These are phyloP conservation scores for Cassiopea xamachana DNA, from an alignment of 30 jellyfish, hydroid and myxozoan genomes.

Conservation along the genomic window DNA sequence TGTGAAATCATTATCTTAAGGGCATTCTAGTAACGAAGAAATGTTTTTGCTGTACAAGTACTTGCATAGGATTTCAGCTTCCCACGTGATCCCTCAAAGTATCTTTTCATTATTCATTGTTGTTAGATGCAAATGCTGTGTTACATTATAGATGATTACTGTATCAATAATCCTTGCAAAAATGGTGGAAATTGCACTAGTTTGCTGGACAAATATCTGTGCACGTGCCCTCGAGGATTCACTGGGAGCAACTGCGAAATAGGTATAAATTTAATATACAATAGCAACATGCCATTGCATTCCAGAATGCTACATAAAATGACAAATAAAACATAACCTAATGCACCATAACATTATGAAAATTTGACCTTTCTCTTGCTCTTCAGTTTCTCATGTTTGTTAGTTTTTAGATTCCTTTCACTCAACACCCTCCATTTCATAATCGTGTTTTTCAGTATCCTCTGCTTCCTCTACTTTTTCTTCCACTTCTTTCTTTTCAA, in stretches of 20 bases:
- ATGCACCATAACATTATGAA: neutral
- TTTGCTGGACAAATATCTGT: neutral
- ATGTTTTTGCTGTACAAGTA: too few relatives aligned
- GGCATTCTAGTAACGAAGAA: too few relatives aligned
- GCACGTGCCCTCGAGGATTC: conserved; percentile 2
- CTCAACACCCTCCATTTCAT: neutral
- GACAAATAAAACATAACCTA: neutral
- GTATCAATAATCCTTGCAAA: neutral
- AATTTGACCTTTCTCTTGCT: too few relatives aligned
- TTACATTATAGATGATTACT: neutral
- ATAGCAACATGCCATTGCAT: neutral
- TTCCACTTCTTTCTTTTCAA: too few relatives aligned
- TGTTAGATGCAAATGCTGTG: neutral
- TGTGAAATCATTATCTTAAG: too few relatives aligned
- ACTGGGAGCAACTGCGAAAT: conserved; percentile 8
- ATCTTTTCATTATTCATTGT: neutral
- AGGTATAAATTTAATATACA: neutral
- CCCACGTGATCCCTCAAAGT: too few relatives aligned
- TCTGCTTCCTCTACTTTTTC: too few relatives aligned
- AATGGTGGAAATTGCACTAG: conserved; percentile 3
- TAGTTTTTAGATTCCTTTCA: too few relatives aligned
- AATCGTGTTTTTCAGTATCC: too few relatives aligned
- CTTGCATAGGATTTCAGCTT: too few relatives aligned
- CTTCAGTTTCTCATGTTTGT: too few relatives aligned
- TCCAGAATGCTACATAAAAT: neutral